Evolutionary conservation across 2,888 invertebrate species (phyloP).

Genomic region (Dynastes maya): DNA sequence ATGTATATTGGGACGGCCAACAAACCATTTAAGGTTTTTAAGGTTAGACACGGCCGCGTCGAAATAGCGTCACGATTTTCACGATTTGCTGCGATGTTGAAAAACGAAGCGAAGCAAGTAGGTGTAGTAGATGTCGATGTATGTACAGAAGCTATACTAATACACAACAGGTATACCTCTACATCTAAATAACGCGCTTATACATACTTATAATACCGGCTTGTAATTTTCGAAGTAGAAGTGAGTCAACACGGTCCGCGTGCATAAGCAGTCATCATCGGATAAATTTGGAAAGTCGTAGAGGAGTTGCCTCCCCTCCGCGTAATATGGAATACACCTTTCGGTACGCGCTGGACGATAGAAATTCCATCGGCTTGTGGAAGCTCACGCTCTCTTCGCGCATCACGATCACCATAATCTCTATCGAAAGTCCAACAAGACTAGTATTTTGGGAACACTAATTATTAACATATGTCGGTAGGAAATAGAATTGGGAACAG

Average conservation of each 20-base stretch:
- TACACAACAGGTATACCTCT: background rate
- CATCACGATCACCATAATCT: slow-evolving; percentile 77
- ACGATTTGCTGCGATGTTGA: background rate
- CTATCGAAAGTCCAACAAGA: slow-evolving; percentile 90
- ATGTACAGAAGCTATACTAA: background rate
- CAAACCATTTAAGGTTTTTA: slow-evolving; percentile 26
- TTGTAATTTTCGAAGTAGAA: slow-evolving; percentile 1
- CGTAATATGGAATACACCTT: slow-evolving; percentile 35
- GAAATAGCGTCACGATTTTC: slow-evolving; percentile 15
- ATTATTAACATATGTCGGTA: slow-evolving; percentile 2
- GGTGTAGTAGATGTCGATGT: background rate
- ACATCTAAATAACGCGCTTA: slow-evolving; percentile 1
- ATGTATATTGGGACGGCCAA: background rate
- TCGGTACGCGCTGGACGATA: slow-evolving; percentile 1
- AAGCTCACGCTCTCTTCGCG: slow-evolving; percentile 18
- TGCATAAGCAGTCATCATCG: slow-evolving; percentile 35
- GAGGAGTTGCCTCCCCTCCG: slow-evolving; percentile 32
- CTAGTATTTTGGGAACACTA: slow-evolving; percentile 89
- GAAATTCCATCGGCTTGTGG: slow-evolving; percentile 16
- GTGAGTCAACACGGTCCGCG: slow-evolving; percentile 32
- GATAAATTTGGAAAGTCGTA: slow-evolving; percentile 34
- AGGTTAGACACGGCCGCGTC: background rate
- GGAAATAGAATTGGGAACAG: slow-evolving; percentile 1
- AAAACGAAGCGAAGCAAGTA: slow-evolving; percentile 11
- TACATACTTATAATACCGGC: background rate